Conservation (phyloP, 2,113 vertebrate genomes). For the Gallinago undulata region DNA sequence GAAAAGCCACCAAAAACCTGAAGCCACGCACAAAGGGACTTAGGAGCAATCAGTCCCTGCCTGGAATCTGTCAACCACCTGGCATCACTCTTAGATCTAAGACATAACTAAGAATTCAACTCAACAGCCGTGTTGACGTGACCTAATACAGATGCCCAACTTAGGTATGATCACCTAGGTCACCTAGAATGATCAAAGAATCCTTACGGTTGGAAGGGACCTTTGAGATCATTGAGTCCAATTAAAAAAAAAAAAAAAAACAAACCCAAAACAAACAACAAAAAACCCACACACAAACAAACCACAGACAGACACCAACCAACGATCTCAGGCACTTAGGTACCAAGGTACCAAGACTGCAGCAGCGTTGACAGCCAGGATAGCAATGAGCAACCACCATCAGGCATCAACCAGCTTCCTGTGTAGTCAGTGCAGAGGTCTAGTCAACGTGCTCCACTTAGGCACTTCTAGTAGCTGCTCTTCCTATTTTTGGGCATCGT, state of each 20-base stretch:
- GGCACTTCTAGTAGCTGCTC: neutral
- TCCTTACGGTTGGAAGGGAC: too few species aligned
- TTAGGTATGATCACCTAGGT: too few species aligned
- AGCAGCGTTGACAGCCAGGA: neutral
- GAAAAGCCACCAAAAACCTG: neutral
- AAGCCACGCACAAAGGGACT: neutral
- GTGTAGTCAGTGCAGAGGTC: neutral
- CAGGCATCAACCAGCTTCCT: accelerated
- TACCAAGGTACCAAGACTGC: neutral
- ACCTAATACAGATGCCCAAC: too few species aligned
- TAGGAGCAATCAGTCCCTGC: neutral
- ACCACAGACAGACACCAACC: too few species aligned
- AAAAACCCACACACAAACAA: too few species aligned
- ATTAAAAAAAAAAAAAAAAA: too few species aligned
- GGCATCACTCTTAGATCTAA: neutral
- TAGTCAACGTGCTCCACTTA: accelerated
- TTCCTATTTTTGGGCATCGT: neutral
- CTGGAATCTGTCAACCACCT: neutral
- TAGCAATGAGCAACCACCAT: accelerated
- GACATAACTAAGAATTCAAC: neutral
- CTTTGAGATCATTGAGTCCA: too few species aligned
- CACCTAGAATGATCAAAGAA: too few species aligned
- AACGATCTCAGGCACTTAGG: too few species aligned
- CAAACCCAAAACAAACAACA: too few species aligned
- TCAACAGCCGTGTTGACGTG: neutral